Conservation (phyloP, 2,888 invertebrate genomes). For the Calliphora vomitoria region DNA sequence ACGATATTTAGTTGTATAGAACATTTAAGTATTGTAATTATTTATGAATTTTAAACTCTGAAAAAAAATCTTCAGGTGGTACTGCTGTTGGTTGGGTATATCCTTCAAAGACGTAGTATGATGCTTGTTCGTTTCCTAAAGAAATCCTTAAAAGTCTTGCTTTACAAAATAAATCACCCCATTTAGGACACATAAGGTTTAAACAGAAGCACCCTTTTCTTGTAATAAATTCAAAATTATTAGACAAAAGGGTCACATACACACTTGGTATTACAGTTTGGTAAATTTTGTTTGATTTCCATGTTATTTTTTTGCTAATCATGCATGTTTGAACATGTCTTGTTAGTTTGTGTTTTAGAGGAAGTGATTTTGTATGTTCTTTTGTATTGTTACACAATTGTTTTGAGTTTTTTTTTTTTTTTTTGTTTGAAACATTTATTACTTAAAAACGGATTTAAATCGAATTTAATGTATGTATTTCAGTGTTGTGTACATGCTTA, state of each 20-base stretch:
- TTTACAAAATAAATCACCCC: slow-evolving; percentile 12
- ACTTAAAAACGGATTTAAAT: slow-evolving; percentile 26
- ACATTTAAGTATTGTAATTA: not conserved
- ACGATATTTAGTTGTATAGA: not conserved
- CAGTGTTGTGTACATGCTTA: too few relatives aligned
- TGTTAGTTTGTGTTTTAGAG: not conserved
- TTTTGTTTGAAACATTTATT: not conserved
- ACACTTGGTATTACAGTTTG: not conserved
- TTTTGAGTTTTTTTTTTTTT: not conserved
- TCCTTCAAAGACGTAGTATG: not conserved
- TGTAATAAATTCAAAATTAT: not conserved
- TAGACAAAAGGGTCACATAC: not conserved
- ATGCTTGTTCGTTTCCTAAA: not conserved
- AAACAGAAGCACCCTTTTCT: not conserved
- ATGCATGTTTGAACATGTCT: slow-evolving; percentile 45
- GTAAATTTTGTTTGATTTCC: not conserved
- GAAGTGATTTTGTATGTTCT: slow-evolving; percentile 23
- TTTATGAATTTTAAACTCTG: slow-evolving; percentile 9
- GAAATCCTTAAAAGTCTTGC: not conserved
- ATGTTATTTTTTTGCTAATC: slow-evolving; percentile 16
- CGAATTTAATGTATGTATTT: too few relatives aligned
- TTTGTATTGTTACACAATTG: slow-evolving; percentile 17
- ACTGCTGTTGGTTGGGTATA: not conserved
- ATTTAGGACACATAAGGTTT: not conserved
- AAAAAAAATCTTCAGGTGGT: slow-evolving; percentile 2